Conservation (phyloP, 2,113 vertebrate genomes). For the Rhinopomastus cyanomelas region DNA sequence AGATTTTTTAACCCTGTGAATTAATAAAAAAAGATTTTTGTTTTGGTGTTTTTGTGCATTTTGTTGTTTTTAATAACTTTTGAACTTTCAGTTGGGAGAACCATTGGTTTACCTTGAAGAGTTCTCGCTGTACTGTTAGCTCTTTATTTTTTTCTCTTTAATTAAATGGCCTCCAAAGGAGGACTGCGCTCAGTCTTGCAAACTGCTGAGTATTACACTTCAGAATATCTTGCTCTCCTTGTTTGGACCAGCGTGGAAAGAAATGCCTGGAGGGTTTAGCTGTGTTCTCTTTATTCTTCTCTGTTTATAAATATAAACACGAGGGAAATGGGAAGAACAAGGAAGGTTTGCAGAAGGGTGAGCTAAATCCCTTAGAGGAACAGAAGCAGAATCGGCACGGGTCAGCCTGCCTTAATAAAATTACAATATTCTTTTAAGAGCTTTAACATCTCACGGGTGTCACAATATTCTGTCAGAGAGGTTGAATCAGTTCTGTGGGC, state of each 20-base stretch:
- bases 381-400: not conserved
- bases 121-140: not conserved
- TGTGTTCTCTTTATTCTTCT: not conserved
- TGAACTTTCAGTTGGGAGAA: not conserved
- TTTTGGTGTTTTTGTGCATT: not conserved
- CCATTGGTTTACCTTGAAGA: not conserved
- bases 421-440: slow-evolving; percentile 17
- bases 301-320: not conserved
- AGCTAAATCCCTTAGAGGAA: not conserved
- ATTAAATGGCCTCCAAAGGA: not conserved
- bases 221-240: not conserved
- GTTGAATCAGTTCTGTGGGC: not conserved
- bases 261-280: not conserved
- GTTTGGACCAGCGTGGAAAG: not conserved
- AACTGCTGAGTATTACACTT: not conserved
- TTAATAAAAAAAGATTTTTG: not conserved
- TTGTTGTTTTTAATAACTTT: not conserved
- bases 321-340: not conserved
- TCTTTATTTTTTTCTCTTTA: not conserved
- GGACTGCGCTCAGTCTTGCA: not conserved
- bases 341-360: not conserved
- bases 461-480: not conserved
- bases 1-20: not conserved
- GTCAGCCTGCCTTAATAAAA: slow-evolving; percentile 54
- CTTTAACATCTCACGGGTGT: not conserved